These are phyloP conservation scores for Chaetops frenatus DNA, from an alignment of 2,113 vertebrate species.

Conservation along the genomic window DNA sequence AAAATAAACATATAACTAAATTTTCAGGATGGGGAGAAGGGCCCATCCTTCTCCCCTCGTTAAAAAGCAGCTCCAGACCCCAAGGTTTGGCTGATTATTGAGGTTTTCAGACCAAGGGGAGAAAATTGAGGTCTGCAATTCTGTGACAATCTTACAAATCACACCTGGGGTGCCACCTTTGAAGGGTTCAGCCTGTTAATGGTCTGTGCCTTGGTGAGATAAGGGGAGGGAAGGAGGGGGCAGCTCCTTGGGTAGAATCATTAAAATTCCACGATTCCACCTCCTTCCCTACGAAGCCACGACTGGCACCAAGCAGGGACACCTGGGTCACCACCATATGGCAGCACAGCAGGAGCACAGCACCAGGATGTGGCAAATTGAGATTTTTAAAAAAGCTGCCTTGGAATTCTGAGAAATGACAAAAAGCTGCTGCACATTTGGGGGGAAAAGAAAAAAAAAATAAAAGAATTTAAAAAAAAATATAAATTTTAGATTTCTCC, in stretches of 20 bases:
- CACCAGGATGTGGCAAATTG: background rate
- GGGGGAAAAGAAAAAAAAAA: rapidly evolving
- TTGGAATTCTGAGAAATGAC: background rate
- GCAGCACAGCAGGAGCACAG: slow-evolving; percentile 2
- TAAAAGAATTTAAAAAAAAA: too few species aligned
- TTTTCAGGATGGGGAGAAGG: background rate
- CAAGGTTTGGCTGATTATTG: background rate
- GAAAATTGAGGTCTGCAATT: background rate
- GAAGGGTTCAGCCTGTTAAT: background rate
- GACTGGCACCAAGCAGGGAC: background rate
- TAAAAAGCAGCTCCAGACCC: background rate
- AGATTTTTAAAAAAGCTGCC: background rate
- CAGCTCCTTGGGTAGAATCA: background rate
- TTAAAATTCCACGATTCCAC: background rate
- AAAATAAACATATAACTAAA: rapidly evolving
- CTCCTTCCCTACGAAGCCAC: background rate
- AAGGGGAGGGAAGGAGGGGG: background rate
- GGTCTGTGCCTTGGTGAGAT: background rate
- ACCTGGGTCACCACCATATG: slow-evolving; percentile 24
- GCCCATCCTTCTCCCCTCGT: background rate
- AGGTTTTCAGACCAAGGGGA: background rate
- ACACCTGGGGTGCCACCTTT: background rate
- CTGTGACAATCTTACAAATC: background rate
- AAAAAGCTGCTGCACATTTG: background rate
- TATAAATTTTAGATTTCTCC: background rate